Conservation (phyloP, 2,113 vertebrate species). For the Engystomops pustulosus region DNA sequence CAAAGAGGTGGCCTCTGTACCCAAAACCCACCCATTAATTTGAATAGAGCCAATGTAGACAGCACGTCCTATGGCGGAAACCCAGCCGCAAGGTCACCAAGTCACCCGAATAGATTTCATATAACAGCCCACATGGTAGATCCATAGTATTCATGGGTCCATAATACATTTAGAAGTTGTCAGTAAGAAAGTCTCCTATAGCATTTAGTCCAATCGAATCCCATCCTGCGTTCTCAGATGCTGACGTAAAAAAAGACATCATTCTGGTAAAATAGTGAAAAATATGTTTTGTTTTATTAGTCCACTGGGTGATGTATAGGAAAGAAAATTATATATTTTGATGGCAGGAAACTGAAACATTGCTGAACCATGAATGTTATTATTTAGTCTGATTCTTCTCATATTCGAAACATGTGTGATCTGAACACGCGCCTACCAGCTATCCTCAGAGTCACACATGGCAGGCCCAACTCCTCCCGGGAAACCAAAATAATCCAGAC, state of each 20-base stretch:
- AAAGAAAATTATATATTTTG: background rate
- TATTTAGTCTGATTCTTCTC: slow-evolving; percentile 9
- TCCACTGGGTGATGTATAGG: background rate
- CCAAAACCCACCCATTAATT: no score
- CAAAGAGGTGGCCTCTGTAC: no score
- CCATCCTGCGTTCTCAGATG: no score
- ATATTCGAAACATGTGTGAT: background rate
- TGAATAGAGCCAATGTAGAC: no score
- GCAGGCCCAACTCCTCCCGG: background rate
- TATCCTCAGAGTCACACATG: background rate
- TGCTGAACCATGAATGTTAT: background rate
- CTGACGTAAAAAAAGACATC: background rate
- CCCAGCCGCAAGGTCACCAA: no score
- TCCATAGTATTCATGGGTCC: no score
- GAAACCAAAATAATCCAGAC: background rate
- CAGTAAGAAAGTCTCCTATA: no score
- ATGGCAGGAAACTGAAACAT: background rate
- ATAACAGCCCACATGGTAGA: no score
- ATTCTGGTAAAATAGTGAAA: background rate
- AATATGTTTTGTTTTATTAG: background rate
- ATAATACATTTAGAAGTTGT: no score
- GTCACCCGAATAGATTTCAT: no score
- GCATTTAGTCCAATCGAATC: no score
- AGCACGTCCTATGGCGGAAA: no score
- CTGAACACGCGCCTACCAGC: background rate